phyloP scores from a whole-genome alignment of 2,888 invertebrate species.

The Drosophila hamatofila region DNA sequence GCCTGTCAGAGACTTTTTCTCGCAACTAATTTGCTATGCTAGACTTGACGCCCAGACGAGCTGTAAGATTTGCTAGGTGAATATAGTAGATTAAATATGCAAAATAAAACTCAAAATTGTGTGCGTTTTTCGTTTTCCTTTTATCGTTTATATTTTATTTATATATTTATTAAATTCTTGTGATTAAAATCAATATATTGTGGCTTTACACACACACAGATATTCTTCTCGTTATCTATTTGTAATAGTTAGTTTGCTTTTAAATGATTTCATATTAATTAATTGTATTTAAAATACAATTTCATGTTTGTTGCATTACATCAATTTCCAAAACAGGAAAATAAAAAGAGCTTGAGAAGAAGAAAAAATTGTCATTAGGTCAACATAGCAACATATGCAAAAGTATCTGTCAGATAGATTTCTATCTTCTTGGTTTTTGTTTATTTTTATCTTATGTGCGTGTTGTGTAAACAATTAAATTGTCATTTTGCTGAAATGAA shows the following conservation, averaged over 20 bases:
- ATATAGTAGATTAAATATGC: background rate
- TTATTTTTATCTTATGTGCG: constrained; percentile 40
- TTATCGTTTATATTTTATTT: constrained; percentile 49
- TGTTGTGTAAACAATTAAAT: constrained; percentile 68
- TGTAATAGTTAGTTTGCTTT: constrained; percentile 77
- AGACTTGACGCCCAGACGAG: background rate
- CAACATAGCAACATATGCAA: constrained; percentile 19
- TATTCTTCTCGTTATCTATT: constrained; percentile 57
- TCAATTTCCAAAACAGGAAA: constrained; percentile 16
- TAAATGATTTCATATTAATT: constrained; percentile 63
- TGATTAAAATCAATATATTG: constrained; percentile 69
- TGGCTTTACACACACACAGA: constrained; percentile 46
- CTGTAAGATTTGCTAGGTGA: background rate
- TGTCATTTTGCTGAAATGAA: constrained; percentile 49
- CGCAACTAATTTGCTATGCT: constrained; percentile 15
- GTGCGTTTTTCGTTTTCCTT: constrained; percentile 4
- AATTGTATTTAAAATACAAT: constrained; percentile 71
- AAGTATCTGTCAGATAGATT: constrained; percentile 23
- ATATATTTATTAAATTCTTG: constrained; percentile 72
- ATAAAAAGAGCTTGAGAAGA: background rate
- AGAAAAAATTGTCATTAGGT: constrained; percentile 14
- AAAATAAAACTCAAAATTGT: background rate
- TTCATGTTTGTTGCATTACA: constrained; percentile 55
- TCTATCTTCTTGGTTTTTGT: constrained; percentile 1
- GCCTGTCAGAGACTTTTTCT: background rate